Evolutionary conservation across 2,113 vertebrate genomes (phyloP), one percentile per base, ranked within the genome.

Genomic region (Archocentrus centrarchus): DNA sequence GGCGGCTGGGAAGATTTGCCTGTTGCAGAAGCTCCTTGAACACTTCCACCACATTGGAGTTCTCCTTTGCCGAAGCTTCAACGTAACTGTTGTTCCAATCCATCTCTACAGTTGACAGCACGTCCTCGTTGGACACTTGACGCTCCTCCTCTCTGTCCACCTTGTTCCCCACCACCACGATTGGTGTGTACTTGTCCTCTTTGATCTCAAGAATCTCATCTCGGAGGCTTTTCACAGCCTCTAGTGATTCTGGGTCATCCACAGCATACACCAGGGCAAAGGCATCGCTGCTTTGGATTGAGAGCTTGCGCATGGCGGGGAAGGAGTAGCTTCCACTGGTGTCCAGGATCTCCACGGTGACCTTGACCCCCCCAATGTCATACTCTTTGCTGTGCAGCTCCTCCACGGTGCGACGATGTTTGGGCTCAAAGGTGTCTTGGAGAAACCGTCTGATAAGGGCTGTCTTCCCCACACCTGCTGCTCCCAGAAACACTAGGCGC

Each of bases 291-390:
- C 95, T 97, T 91, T 97, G 97, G 94, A 98, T 97, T 2, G 96
- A 97, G 85, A 98, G 97, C 84, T 97, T 98, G 84, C 97, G 95
- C 97, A 98, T 98, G 80, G 97, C 97, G 0, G 97, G 97, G 94
- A 98, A 98, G 68, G 97, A 97, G 94, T 98, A 98, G 89, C 97
- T 98, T 59, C 97, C 97, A 0, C 97, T 97, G 87, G 97, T 97
- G 95, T 98, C 97, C 94, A 98, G 93, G 89, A 98, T 97, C 87
- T 98, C 96, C 68, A 98, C 93, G 15, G 93, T 97, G 86, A 98
- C 89, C 39, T 95, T 97, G 59, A 95, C 88, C 55, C 97, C 97
- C 0, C 95, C 94, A 35, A 97, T 95, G 89, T 98, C 96, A 0
- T 97, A 98, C 93, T 98, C 97, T 85, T 94, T 96, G 94, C 96